Percentiles rank a stretch among this genome's conserved stretches.
phyloP scores from a whole-genome alignment of 2,888 invertebrate species.

The Iphiclides podalirius region DNA sequence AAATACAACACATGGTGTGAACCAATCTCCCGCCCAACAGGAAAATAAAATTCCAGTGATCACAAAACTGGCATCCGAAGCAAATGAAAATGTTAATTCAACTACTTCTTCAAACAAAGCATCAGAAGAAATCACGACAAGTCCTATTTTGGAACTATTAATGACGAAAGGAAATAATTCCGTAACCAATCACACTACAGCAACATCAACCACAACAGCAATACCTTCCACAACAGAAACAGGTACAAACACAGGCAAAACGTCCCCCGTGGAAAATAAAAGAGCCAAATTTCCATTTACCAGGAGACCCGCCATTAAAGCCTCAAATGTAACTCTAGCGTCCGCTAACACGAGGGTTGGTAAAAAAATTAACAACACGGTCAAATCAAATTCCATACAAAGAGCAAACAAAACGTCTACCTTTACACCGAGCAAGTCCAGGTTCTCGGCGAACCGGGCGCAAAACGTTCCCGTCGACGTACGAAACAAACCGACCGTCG shows the following conservation, averaged over 20 bases:
- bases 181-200: slow-evolving; percentile 24
- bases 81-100: slow-evolving; percentile 32
- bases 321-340: slow-evolving; percentile 52
- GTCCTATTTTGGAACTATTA: slow-evolving; percentile 42
- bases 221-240: slow-evolving; percentile 44
- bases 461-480: slow-evolving; percentile 70
- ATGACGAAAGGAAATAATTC: slow-evolving; percentile 34
- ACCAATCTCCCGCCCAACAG: neutral
- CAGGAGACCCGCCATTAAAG: slow-evolving; percentile 56
- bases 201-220: slow-evolving; percentile 32
- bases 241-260: slow-evolving; percentile 55
- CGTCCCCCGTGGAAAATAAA: slow-evolving; percentile 54
- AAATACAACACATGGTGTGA: slow-evolving; percentile 38
- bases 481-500: slow-evolving; percentile 43
- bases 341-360: slow-evolving; percentile 37
- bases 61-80: slow-evolving; percentile 10
- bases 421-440: slow-evolving; percentile 56
- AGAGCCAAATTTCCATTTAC: slow-evolving; percentile 66
- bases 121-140: slow-evolving; percentile 34
- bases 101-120: slow-evolving; percentile 35
- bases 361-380: slow-evolving; percentile 53
- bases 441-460: slow-evolving; percentile 55
- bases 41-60: too few relatives aligned
- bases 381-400: slow-evolving; percentile 42
- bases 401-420: slow-evolving; percentile 59